These are phyloP conservation scores for Takifugu rubripes DNA, from an alignment of 2,797 vertebrate species.

Conservation along the genomic window DNA sequence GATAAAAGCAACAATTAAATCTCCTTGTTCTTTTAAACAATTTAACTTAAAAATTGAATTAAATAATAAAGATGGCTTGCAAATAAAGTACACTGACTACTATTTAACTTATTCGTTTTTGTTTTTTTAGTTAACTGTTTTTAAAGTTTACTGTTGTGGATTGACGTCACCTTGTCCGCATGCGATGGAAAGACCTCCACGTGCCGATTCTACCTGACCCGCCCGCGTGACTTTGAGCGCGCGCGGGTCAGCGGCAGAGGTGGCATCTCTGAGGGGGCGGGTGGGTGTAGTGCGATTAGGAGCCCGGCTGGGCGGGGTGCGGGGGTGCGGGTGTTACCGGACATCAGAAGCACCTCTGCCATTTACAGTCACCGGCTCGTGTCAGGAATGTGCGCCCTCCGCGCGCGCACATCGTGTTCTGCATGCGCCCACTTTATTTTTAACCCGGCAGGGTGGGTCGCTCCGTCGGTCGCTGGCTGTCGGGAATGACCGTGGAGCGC, in stretches of 20 bases:
- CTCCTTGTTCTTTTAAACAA: no score
- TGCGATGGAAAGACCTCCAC: not conserved
- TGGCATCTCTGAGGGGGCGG: slow-evolving; percentile 57
- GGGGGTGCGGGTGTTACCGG: slow-evolving; percentile 12
- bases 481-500: slow-evolving; percentile 69
- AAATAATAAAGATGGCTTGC: no score
- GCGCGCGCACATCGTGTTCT: slow-evolving; percentile 65
- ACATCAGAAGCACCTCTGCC: slow-evolving; percentile 67
- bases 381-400: slow-evolving; percentile 75
- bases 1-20: no score
- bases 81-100: no score
- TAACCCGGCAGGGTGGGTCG: slow-evolving; percentile 78
- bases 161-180: no score
- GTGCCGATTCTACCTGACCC: not conserved
- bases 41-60: no score
- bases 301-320: slow-evolving; percentile 11
- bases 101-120: no score
- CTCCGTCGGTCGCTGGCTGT: slow-evolving; percentile 42
- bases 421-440: slow-evolving; percentile 77
- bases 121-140: not conserved
- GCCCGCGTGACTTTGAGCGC: slow-evolving; percentile 5
- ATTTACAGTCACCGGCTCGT: slow-evolving; percentile 75
- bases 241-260: slow-evolving; percentile 29
- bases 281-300: slow-evolving; percentile 52
- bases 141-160: not conserved